These are phyloP conservation scores for Kradibia gibbosae DNA, from an alignment of 1,140 invertebrate genomes.

Conservation along the genomic window DNA sequence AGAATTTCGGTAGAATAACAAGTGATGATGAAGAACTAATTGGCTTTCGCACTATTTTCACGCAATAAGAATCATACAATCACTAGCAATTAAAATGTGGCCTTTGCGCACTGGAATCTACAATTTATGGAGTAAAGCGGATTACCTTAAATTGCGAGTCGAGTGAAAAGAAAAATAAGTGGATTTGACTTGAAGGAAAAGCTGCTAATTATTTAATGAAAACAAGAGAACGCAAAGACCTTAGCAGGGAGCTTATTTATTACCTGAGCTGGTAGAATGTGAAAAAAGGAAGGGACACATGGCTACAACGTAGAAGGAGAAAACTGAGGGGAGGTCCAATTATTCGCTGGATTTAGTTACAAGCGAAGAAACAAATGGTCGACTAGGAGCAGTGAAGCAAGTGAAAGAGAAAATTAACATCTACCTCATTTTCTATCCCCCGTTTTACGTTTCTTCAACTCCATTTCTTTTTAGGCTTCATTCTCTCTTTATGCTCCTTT, in stretches of 20 bases:
- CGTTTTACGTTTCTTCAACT: slow-evolving; percentile 34
- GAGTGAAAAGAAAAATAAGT: background rate
- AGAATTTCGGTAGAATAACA: no score
- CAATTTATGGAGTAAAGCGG: no score
- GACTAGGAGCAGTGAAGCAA: slow-evolving; percentile 27
- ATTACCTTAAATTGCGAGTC: background rate
- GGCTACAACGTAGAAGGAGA: slow-evolving; percentile 3
- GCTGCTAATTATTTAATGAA: background rate
- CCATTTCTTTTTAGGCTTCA: background rate
- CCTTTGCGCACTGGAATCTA: no score
- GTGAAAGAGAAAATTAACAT: background rate
- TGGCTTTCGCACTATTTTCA: background rate
- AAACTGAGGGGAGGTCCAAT: slow-evolving; percentile 53
- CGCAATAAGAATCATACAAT: background rate
- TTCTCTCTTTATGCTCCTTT: background rate
- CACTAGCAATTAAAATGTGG: no score
- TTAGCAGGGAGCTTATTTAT: slow-evolving; percentile 6
- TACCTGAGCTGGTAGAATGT: background rate
- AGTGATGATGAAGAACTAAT: no score
- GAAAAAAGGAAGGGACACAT: slow-evolving; percentile 5
- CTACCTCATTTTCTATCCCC: background rate
- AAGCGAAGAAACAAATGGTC: slow-evolving; percentile 42
- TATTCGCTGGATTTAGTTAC: slow-evolving; percentile 61
- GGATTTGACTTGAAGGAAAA: background rate
- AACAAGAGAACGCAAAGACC: background rate